These are phyloP conservation scores for Rhagologus leucostigma DNA, from an alignment of 2,113 vertebrate genomes.

Conservation along the genomic window DNA sequence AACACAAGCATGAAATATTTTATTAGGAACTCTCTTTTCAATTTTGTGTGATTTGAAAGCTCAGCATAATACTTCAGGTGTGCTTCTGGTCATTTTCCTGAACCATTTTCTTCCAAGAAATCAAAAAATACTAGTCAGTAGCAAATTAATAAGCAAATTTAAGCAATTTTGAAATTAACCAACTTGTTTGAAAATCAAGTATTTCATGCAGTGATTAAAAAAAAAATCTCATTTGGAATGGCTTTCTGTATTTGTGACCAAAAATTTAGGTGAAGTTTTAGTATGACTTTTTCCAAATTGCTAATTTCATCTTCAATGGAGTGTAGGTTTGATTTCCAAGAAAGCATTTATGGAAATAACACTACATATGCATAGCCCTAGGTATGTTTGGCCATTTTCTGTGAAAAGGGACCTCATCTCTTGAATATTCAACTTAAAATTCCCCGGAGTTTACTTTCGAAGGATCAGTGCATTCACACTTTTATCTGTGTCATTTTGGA, in stretches of 20 bases:
- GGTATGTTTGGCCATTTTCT: rapidly evolving
- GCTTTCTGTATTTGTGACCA: neutral
- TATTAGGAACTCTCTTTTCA: neutral
- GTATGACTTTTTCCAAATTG: neutral
- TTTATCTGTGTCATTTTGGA: neutral
- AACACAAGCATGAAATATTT: neutral
- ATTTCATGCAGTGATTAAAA: neutral
- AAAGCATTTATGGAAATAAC: neutral
- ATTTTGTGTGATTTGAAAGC: neutral
- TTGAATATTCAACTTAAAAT: neutral
- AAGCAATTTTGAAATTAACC: neutral
- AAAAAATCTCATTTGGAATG: neutral
- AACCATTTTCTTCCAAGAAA: neutral
- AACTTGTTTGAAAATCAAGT: neutral
- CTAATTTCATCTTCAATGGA: neutral
- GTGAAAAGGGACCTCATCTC: neutral
- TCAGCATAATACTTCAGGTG: neutral
- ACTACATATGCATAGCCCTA: neutral
- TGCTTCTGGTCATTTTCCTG: neutral
- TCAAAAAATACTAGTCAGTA: neutral
- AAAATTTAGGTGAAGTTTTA: neutral
- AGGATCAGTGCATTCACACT: neutral
- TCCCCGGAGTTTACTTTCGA: neutral
- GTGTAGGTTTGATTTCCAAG: neutral
- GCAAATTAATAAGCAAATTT: neutral